phyloP scores from a whole-genome alignment of 2,888 invertebrate genomes.

The Anticlea derivata region DNA sequence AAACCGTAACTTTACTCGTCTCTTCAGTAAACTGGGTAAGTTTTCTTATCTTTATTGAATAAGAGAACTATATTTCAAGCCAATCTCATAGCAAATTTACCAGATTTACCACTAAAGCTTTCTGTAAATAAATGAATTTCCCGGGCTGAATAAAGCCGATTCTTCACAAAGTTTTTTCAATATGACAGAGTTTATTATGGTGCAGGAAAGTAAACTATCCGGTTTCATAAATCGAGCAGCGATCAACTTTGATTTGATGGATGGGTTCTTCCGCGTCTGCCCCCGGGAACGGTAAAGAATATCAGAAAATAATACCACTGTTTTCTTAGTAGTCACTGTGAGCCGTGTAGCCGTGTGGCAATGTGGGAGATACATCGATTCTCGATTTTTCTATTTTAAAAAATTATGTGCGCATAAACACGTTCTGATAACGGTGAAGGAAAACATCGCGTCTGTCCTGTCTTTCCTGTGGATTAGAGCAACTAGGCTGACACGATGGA shows the following conservation, averaged over 20 bases:
- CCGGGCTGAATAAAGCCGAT: constrained; percentile 39
- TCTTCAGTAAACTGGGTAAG: background rate
- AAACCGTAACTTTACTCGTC: background rate
- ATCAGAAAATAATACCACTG: constrained; percentile 29
- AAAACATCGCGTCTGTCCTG: no score
- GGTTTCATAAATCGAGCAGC: constrained; percentile 69
- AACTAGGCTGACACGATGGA: no score
- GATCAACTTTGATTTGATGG: constrained; percentile 70
- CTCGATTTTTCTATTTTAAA: no score
- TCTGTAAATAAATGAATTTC: constrained; percentile 14
- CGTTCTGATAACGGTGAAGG: no score
- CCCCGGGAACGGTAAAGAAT: constrained; percentile 28
- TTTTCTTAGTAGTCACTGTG: no score
- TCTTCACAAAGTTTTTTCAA: constrained; percentile 58
- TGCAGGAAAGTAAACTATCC: constrained; percentile 63
- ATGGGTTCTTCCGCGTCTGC: constrained; percentile 47
- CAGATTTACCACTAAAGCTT: constrained; percentile 6
- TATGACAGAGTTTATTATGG: constrained; percentile 57
- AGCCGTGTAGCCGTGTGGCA: no score
- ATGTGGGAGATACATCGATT: no score
- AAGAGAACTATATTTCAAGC: background rate
- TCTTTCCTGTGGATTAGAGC: no score
- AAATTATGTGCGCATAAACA: no score
- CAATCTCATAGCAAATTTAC: background rate
- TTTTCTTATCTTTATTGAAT: constrained; percentile 4